A percentile compares a stretch with the other conserved stretches of the same genome.
Evolutionary conservation across 2,888 invertebrate genomes (phyloP).

Genomic region (Hemicrepidius hirtus): DNA sequence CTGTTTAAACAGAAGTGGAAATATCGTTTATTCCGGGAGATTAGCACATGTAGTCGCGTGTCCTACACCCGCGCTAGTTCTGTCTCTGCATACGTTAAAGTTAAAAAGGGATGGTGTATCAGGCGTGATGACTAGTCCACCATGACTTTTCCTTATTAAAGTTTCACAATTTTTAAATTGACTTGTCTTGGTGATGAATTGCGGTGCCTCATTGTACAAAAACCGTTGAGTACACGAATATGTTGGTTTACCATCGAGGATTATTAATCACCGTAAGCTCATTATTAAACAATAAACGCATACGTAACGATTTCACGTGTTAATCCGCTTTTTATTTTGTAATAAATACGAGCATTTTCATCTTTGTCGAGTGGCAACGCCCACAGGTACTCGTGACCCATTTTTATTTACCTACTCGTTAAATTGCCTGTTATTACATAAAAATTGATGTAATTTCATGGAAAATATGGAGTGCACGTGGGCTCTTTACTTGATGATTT

Average conservation of each 20-base stretch:
- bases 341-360: conserved; percentile 21
- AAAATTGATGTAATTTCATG: conserved; percentile 25
- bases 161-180: conserved; percentile 35
- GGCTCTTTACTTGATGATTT: conserved; percentile 7
- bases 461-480: conserved; percentile 16
- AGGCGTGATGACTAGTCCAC: neutral
- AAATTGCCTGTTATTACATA: conserved; percentile 5
- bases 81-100: conserved; percentile 1
- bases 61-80: neutral
- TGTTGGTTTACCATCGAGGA: conserved; percentile 20
- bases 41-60: conserved; percentile 14
- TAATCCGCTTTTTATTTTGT: conserved; percentile 29
- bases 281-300: conserved; percentile 25
- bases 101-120: neutral
- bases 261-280: conserved; percentile 27
- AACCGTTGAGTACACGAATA: conserved; percentile 23
- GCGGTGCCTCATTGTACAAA: conserved; percentile 10
- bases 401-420: conserved; percentile 18
- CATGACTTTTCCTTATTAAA: conserved; percentile 23
- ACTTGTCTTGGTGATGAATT: conserved; percentile 36
- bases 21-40: conserved; percentile 41
- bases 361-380: conserved; percentile 10
- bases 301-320: conserved; percentile 21
- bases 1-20: conserved; percentile 42
- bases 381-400: conserved; percentile 22